Conservation (phyloP, 2,113 vertebrate genomes). For the Lepisosteus oculatus region DNA sequence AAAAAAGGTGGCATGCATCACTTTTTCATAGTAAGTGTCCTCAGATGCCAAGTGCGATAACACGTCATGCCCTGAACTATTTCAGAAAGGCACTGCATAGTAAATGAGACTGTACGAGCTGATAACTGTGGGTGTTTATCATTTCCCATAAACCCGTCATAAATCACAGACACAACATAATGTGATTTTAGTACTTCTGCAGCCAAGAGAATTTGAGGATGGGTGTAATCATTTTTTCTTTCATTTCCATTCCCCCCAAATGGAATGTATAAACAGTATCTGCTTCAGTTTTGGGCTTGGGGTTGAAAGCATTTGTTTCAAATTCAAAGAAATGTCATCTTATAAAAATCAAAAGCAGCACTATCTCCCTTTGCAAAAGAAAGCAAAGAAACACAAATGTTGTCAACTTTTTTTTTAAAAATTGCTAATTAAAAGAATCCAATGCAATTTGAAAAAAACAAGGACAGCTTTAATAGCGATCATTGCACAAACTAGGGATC, state of each 20-base stretch:
- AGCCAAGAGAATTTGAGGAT: background rate
- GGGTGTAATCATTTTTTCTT: background rate
- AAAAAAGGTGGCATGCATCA: background rate
- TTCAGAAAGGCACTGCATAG: background rate
- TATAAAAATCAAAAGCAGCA: too few relatives aligned
- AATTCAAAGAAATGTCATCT: too few relatives aligned
- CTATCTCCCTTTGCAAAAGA: background rate
- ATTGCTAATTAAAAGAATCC: too few relatives aligned
- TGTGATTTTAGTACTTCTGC: background rate
- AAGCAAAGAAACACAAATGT: conserved; percentile 2
- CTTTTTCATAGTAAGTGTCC: background rate
- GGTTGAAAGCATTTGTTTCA: too few relatives aligned
- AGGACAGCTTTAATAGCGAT: too few relatives aligned
- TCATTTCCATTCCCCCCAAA: too few relatives aligned
- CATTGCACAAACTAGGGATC: too few relatives aligned
- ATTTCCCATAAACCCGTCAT: background rate
- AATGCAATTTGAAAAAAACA: too few relatives aligned
- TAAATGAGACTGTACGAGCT: background rate
- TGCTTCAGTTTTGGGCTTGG: too few relatives aligned
- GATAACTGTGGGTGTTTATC: background rate
- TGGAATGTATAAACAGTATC: too few relatives aligned
- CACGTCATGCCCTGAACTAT: background rate
- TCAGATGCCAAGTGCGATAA: background rate
- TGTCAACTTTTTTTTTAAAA: too few relatives aligned
- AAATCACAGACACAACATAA: background rate